These are phyloP conservation scores for Pinna nobilis DNA, from an alignment of 1,140 invertebrate species.

Conservation along the genomic window DNA sequence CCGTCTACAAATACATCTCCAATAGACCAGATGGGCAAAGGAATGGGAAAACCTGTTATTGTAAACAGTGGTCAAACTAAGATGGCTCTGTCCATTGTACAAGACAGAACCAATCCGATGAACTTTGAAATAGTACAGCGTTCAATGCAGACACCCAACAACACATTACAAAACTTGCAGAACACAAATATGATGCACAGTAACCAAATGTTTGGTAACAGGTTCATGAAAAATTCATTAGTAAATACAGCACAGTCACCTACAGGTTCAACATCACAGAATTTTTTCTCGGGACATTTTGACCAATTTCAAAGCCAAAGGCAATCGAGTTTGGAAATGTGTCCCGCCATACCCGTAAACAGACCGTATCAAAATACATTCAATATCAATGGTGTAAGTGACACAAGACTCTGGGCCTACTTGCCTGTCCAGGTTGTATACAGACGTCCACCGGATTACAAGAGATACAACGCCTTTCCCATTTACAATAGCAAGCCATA, in stretches of 20 bases:
- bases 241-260: background rate
- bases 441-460: constrained; percentile 58
- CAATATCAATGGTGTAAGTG: constrained; percentile 63
- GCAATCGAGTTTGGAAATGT: too few species aligned
- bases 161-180: too few species aligned
- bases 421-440: constrained; percentile 63
- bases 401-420: constrained; percentile 61
- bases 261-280: background rate
- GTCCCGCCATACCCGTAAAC: constrained; percentile 33
- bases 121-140: constrained; percentile 5
- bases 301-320: too few species aligned
- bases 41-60: too few species aligned
- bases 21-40: too few species aligned
- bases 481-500: constrained; percentile 50
- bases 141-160: background rate
- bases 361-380: constrained; percentile 57
- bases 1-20: too few species aligned
- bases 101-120: constrained; percentile 3
- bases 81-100: background rate
- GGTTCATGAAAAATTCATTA: background rate
- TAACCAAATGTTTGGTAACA: background rate
- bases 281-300: too few species aligned
- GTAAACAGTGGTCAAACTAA: background rate
- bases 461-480: constrained; percentile 55
- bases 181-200: too few species aligned